Evolutionary conservation across 2,113 vertebrate genomes (phyloP), one percentile per base, ranked within the genome.

Genomic region (Willisornis vidua): DNA sequence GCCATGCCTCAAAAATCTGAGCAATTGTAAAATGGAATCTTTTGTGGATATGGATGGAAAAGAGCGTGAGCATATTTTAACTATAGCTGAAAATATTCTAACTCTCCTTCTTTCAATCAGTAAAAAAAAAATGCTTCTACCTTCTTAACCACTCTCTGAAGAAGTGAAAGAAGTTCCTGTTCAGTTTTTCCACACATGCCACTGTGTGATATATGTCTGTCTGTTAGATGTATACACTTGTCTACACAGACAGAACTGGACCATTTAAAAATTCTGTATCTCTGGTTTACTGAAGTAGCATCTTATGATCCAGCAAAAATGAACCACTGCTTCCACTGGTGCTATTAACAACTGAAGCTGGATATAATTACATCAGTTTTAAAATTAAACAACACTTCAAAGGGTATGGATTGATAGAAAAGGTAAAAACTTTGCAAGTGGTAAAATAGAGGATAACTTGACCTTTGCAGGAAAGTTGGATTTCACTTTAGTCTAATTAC

Each of bases 381-480:
- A 75, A 76, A 74, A 90, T 17, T 12, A 86, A 91, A 74, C 25
- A 61, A n/a, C 46, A 81, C 58, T 93, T 91, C 58, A 93, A 87
- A 91, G 49, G n/a, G 35, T 82, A 75, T 6, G 11, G 51, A 49
- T 25, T 55, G 55, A 67, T 15, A 52, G 41, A 77, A 89, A 88
- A 94, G 45, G 35, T 73, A 93, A 86, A 94, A 95, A 94, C 45
- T 94, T 93, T 26, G 66, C 66, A 87, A 94, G 83, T 28, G 1
- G 54, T 62, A 82, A 90, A 89, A 74, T 15, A 92, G 57, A 96
- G 65, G 51, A 54, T 92, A 92, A 70, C 71, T 94, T 96, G 93
- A 97, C 95, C 94, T 97, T 96, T 95, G 33, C 45, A 45, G 59
- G 71, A 96, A 96, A 96, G 91, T 72, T 83, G 45, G 46, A 94